phyloP scores from a whole-genome alignment of 2,797 vertebrate genomes.

The Fistularia commersonii region DNA sequence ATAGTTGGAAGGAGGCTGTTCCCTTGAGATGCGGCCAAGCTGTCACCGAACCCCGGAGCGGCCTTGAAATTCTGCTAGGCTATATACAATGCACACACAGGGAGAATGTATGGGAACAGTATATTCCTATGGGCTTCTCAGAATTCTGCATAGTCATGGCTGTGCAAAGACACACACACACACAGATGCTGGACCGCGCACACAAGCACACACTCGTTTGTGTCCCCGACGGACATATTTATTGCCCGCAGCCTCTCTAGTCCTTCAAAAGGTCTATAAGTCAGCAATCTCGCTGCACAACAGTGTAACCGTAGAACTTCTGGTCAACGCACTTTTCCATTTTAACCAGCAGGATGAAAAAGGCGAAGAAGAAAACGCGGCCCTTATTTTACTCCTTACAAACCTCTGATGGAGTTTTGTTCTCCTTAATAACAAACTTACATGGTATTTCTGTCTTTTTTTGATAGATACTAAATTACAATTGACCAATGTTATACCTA shows the following conservation, averaged over 20 bases:
- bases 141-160: slow-evolving; percentile 5
- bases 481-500: too few relatives aligned
- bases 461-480: too few relatives aligned
- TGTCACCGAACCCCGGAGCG: slow-evolving; percentile 11
- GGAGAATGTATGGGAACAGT: slow-evolving; percentile 1
- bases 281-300: slow-evolving; percentile 37
- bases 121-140: not conserved
- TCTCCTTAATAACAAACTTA: slow-evolving; percentile 6
- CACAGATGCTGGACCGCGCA: slow-evolving; percentile 3
- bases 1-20: slow-evolving; percentile 11
- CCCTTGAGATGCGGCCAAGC: slow-evolving; percentile 13
- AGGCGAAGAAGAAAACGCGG: slow-evolving; percentile 50
- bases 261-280: slow-evolving; percentile 40
- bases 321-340: slow-evolving; percentile 36
- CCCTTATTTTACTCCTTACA: slow-evolving; percentile 43
- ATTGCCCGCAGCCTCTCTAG: slow-evolving; percentile 10
- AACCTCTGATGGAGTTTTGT: slow-evolving; percentile 3
- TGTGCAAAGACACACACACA: not conserved
- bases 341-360: too few relatives aligned
- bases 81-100: slow-evolving; percentile 17
- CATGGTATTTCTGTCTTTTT: too few relatives aligned
- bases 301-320: slow-evolving; percentile 55
- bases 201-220: slow-evolving; percentile 7
- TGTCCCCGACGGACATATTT: slow-evolving; percentile 16
- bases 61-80: slow-evolving; percentile 19